Conservation (phyloP, 2,113 vertebrate genomes). For the Taxidea taxus region DNA sequence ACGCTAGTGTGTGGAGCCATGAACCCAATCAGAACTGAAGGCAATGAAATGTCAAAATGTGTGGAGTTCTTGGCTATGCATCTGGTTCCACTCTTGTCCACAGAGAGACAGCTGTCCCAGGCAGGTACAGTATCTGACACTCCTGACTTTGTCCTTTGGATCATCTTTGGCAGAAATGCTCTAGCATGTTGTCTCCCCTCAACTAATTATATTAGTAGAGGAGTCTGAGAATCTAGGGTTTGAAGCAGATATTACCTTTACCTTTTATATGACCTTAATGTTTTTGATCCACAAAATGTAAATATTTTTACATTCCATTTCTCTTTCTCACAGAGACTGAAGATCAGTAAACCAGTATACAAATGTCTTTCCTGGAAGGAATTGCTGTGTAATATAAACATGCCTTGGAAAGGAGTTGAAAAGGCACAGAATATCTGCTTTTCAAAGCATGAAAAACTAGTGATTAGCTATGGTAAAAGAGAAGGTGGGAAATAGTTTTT, state of each 20-base stretch:
- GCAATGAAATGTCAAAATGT: background rate
- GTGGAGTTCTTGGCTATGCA: background rate
- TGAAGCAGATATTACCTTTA: background rate
- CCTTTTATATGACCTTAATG: background rate
- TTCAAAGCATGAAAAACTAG: conserved; percentile 55
- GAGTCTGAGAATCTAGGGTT: background rate
- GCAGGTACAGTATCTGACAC: background rate
- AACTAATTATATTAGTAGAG: background rate
- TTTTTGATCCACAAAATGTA: conserved; percentile 2
- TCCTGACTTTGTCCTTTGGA: background rate
- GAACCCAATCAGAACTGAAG: background rate
- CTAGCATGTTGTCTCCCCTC: background rate
- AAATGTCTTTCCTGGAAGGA: conserved; percentile 56
- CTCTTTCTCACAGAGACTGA: conserved; percentile 14
- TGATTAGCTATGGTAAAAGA: conserved; percentile 62
- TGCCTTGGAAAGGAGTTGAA: conserved; percentile 47
- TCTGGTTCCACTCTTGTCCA: background rate
- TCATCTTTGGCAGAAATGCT: background rate
- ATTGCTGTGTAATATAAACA: conserved; percentile 40
- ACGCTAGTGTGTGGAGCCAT: background rate
- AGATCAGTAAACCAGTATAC: conserved; percentile 38
- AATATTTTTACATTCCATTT: conserved; percentile 18
- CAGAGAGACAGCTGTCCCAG: background rate
- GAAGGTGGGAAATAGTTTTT: background rate
- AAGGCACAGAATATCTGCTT: conserved; percentile 36